Percentiles rank a stretch among this genome's conserved stretches.
phyloP scores from a whole-genome alignment of 2,113 vertebrate species.

The Otus sunia region DNA sequence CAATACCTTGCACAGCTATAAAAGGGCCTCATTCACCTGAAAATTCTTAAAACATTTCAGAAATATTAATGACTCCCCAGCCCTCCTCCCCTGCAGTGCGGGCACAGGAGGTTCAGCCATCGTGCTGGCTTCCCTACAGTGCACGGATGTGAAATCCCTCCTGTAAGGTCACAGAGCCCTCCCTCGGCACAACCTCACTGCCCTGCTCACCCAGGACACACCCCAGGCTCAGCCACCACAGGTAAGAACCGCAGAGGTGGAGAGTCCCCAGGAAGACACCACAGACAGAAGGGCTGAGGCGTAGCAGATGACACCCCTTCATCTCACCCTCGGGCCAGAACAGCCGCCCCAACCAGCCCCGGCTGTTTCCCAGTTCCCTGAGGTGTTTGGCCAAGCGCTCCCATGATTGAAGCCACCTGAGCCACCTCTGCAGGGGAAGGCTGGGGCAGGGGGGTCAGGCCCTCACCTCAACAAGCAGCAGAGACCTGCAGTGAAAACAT shows the following conservation, averaged over 20 bases:
- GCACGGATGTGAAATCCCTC: accelerated
- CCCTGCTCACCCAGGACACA: background rate
- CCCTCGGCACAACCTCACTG: accelerated
- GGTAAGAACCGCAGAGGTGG: accelerated
- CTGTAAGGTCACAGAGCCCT: background rate
- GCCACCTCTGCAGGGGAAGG: background rate
- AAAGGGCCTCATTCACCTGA: background rate
- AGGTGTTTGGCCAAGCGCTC: background rate
- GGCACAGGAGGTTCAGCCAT: background rate
- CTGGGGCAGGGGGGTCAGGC: background rate
- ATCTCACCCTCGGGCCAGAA: accelerated
- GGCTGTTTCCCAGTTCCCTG: accelerated
- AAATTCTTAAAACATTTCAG: background rate
- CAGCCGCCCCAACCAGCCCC: accelerated
- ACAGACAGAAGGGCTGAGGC: background rate
- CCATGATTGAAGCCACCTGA: background rate
- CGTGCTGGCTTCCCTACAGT: accelerated
- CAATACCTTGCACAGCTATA: background rate
- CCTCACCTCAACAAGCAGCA: background rate
- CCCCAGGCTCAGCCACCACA: accelerated
- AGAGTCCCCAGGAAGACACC: background rate
- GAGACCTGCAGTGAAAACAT: background rate
- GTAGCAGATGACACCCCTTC: background rate
- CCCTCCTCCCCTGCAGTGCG: background rate
- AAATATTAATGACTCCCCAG: background rate